phyloP scores from a whole-genome alignment of 2,113 vertebrate species.

The Microtus oregoni region DNA sequence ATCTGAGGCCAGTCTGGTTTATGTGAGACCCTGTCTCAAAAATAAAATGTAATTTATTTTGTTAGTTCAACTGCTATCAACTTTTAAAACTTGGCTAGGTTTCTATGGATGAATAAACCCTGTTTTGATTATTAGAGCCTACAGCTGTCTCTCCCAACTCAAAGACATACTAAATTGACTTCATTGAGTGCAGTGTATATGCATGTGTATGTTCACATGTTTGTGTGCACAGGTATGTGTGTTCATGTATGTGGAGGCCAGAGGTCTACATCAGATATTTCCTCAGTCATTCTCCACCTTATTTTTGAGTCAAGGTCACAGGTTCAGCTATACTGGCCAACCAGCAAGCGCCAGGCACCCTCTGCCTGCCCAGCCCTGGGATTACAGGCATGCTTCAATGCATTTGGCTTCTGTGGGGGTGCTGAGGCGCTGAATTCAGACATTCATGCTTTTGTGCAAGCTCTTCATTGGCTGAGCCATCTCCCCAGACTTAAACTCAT shows the following conservation, averaged over 20 bases:
- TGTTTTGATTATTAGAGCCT: not conserved
- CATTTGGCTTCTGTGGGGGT: not conserved
- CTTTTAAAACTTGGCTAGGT: not conserved
- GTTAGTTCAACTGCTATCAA: not conserved
- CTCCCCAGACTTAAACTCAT: not conserved
- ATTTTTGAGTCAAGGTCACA: not conserved
- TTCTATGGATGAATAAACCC: not conserved
- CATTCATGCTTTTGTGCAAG: not conserved
- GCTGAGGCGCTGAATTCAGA: not conserved
- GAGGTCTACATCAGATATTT: not conserved
- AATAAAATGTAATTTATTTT: not conserved
- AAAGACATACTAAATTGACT: not conserved
- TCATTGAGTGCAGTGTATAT: not conserved
- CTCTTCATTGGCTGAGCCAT: not conserved
- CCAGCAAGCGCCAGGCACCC: not conserved
- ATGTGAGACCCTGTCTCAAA: not conserved
- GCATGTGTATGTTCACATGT: not conserved
- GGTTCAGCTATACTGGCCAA: not conserved
- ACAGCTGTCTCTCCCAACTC: not conserved
- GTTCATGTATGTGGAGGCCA: not conserved
- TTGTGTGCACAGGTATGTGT: not conserved
- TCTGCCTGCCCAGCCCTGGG: not conserved
- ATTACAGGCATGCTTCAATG: not conserved
- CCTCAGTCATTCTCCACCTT: not conserved
- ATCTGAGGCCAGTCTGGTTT: not conserved